phyloP scores from a whole-genome alignment of 2,797 vertebrate species.

The Melanotaenia nigrans region DNA sequence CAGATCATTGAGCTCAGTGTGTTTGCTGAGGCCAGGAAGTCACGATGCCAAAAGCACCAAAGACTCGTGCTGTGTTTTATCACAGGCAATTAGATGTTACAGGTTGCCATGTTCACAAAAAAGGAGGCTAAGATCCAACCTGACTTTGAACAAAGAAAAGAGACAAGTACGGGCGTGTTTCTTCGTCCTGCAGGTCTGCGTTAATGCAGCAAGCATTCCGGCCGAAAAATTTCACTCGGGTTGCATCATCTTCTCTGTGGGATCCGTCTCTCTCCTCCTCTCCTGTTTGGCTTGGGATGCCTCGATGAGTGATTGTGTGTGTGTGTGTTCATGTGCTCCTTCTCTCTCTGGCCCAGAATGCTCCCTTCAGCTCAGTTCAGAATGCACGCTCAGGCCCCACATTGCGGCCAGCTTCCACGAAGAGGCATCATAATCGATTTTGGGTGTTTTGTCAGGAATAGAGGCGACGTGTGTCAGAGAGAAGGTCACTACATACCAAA shows the following conservation, averaged over 20 bases:
- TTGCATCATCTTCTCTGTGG: conserved; percentile 87
- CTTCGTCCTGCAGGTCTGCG: conserved; percentile 76
- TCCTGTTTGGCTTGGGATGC: conserved; percentile 73
- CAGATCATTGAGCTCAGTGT: conserved; percentile 38
- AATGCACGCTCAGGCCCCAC: conserved; percentile 64
- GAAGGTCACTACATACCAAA: conserved; percentile 49
- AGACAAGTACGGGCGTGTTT: conserved; percentile 55
- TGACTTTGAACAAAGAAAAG: conserved; percentile 67
- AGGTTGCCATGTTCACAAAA: conserved; percentile 53
- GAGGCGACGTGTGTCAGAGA: conserved; percentile 68
- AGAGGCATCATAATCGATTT: conserved; percentile 67
- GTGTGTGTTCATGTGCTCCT: conserved; percentile 52
- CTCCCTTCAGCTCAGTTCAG: conserved; percentile 67
- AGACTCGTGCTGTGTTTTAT: conserved; percentile 61
- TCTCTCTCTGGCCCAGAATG: conserved; percentile 67
- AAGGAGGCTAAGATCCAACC: conserved; percentile 53
- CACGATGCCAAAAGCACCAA: conserved; percentile 61
- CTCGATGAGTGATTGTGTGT: conserved; percentile 50
- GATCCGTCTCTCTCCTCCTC: conserved; percentile 74
- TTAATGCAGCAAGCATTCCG: conserved; percentile 83
- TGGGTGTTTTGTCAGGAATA: conserved; percentile 66
- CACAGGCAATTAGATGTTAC: conserved; percentile 69
- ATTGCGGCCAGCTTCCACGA: conserved; percentile 64
- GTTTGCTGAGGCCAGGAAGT: conserved; percentile 56
- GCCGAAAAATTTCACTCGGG: conserved; percentile 83